Percentiles rank a stretch among this genome's conserved stretches.
phyloP scores from a whole-genome alignment of 2,113 vertebrate genomes.

The Neomonachus schauinslandi region DNA sequence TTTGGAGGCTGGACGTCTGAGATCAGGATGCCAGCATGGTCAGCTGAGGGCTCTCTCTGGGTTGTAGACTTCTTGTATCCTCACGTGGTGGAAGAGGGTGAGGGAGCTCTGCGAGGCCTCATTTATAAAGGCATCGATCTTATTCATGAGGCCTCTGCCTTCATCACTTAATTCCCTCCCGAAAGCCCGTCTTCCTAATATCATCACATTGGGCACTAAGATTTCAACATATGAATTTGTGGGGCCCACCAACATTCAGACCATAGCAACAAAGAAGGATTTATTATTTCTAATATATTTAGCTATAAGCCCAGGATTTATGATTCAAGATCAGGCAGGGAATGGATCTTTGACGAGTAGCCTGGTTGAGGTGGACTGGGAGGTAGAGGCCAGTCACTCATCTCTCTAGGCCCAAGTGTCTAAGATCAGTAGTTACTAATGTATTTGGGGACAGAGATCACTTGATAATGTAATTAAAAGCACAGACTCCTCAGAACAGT shows the following conservation, averaged over 20 bases:
- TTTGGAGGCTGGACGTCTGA: not conserved
- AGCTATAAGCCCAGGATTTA: not conserved
- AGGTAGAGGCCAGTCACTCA: not conserved
- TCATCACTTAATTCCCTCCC: not conserved
- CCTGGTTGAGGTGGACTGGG: not conserved
- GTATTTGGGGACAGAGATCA: not conserved
- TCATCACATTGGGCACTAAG: not conserved
- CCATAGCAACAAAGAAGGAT: not conserved
- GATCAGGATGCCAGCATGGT: not conserved
- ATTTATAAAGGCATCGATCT: not conserved
- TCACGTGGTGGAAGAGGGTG: not conserved
- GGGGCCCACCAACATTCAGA: not conserved
- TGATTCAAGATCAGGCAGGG: not conserved
- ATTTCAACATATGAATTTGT: not conserved
- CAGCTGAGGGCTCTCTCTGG: not conserved
- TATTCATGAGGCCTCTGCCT: not conserved
- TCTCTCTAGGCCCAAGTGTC: not conserved
- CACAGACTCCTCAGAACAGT: not conserved
- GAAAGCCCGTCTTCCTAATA: not conserved
- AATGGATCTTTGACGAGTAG: not conserved
- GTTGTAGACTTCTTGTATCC: not conserved
- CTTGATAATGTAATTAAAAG: conserved; percentile 18
- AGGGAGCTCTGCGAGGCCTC: not conserved
- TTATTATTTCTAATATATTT: not conserved
- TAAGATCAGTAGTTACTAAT: not conserved